Evolutionary conservation across 1,140 invertebrate genomes (phyloP).

Genomic region (Pinna nobilis): DNA sequence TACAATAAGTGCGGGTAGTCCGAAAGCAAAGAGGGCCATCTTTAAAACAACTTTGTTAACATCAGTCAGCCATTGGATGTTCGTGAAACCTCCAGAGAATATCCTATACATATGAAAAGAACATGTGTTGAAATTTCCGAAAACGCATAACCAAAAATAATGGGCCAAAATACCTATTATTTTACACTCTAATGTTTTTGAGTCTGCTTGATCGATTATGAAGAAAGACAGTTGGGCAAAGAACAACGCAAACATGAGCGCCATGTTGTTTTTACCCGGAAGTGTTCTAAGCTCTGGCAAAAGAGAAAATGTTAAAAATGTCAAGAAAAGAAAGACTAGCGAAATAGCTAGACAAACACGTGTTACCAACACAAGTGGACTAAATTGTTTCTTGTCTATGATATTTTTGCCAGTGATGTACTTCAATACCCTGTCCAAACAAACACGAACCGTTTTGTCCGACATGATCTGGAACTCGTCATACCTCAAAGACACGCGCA

Average conservation of each 20-base stretch:
- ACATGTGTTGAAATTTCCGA: slow-evolving; percentile 46
- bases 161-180: neutral
- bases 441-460: no score
- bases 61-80: neutral
- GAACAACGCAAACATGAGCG: slow-evolving; percentile 11
- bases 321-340: neutral
- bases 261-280: slow-evolving; percentile 29
- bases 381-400: no score
- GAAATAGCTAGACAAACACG: neutral
- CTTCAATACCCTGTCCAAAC: no score
- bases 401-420: no score
- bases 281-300: slow-evolving; percentile 15
- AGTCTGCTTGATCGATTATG: neutral
- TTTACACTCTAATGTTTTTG: neutral
- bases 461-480: no score
- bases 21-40: slow-evolving; percentile 15
- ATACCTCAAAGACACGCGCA: no score
- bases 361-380: no score
- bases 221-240: neutral
- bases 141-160: slow-evolving; percentile 17
- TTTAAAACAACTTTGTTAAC: neutral
- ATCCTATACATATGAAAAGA: slow-evolving; percentile 46
- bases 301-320: slow-evolving; percentile 7
- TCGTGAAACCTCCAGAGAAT: slow-evolving; percentile 6
- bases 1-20: slow-evolving; percentile 16